Base-by-base conservation (phyloP, 2,797 vertebrate species). In the Myotis findleyi region DNA sequence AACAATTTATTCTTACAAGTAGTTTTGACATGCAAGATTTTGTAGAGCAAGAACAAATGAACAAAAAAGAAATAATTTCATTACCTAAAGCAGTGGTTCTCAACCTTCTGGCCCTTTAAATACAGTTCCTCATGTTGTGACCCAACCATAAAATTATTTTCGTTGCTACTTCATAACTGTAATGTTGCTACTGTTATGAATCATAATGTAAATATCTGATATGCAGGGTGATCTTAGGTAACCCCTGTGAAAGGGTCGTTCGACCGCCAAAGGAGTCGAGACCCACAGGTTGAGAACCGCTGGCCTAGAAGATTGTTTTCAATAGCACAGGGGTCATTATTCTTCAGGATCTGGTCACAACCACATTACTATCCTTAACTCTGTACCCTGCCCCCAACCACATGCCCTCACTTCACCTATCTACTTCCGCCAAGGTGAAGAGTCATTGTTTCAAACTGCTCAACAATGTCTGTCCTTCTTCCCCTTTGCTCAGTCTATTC, bases 1-100 rank as follows among this genome's bases (percentile, higher is more conserved):
- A 95, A 82, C 38, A 73, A 36, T n/a, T 95, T 84, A 93, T 76
- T 95, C 25, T 90, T 94, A 93, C 9, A 94, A 69, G 30, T 92
- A 23, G 25, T 83, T 96, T 59, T 59, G n/a, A 82, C 36, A 84
- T 13, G 93, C 18, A 83, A 16, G 53, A 92, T 91, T 94, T 77
- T 82, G 38, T n/a, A 44, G 10, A 81, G 41, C 18, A 81, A 84
- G 90, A 93, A 82, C 72, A 97, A 95, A 94, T 90, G 33, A 91
- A 91, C 3, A 55, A 95, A 33, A 5, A 68, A 44, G 1, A 6
- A 55, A 79, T 87, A 80, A 93, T 51, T 92, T 93, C 87, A 44
- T 47, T 79, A 5, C 66, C 76, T 64, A 82, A 82, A 93, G 81
- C 10, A 44, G 44, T 44, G 44, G 44, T 44, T 44, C 44, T 44